Conservation (phyloP, 2,797 vertebrate genomes). For the Sciaenops ocellatus region DNA sequence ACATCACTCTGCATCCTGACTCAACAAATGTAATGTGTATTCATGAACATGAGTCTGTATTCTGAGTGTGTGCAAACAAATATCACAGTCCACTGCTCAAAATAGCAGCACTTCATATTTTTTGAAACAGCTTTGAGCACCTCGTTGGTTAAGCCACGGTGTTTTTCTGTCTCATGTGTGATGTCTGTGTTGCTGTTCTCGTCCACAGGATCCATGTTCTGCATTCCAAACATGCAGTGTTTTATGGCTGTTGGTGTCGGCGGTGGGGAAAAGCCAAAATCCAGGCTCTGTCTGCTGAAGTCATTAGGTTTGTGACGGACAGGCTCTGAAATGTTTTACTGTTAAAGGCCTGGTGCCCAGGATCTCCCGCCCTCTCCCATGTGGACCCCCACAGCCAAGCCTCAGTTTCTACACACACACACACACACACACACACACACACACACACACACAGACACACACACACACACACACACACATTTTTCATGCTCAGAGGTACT, state of each 20-base stretch:
- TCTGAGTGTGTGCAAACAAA: constrained; percentile 12
- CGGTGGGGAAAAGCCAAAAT: constrained; percentile 73
- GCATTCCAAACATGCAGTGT: constrained; percentile 77
- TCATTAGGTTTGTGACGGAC: constrained; percentile 81
- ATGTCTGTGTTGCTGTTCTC: constrained; percentile 53
- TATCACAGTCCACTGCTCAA: constrained; percentile 15
- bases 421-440: constrained; percentile 24
- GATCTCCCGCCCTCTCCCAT: constrained; percentile 70
- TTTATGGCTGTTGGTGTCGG: constrained; percentile 76
- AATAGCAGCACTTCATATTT: constrained; percentile 6
- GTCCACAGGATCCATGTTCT: constrained; percentile 68
- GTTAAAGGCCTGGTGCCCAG: constrained; percentile 73
- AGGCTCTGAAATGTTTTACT: constrained; percentile 81
- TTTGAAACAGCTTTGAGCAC: constrained; percentile 17
- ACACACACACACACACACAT: constrained; percentile 6
- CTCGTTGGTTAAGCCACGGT: constrained; percentile 12
- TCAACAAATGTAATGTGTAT: constrained; percentile 15
- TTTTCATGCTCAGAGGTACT: constrained; percentile 34
- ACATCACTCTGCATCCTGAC: constrained; percentile 46
- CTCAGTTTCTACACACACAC: constrained; percentile 41
- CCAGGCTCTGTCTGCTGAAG: constrained; percentile 81
- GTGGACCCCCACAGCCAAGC: constrained; percentile 63
- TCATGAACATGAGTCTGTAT: constrained; percentile 1
- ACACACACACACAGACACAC: constrained; percentile 18
- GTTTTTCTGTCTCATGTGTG: constrained; percentile 43